Conservation (phyloP, 2,888 invertebrate species). For the Epinotia ramella region DNA sequence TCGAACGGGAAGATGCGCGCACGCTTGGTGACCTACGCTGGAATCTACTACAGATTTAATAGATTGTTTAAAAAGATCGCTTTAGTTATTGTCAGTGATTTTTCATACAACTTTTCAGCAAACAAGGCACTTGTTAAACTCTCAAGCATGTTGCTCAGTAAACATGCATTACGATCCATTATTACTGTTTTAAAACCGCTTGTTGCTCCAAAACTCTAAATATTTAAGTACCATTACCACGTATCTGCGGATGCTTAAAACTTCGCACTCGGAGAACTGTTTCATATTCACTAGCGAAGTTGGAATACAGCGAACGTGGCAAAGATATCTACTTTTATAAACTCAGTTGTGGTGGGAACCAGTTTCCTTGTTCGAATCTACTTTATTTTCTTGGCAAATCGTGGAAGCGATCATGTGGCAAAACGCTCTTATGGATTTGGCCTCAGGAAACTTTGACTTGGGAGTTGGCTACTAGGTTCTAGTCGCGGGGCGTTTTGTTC, state of each 20-base stretch:
- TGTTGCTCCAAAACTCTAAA: conserved; percentile 43
- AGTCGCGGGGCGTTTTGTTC: conserved; percentile 53
- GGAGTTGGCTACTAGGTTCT: conserved; percentile 65
- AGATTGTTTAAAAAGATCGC: neutral
- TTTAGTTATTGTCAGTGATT: too few species aligned
- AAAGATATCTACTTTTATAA: conserved; percentile 70
- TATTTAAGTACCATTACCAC: conserved; percentile 46
- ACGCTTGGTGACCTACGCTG: neutral
- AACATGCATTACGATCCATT: conserved; percentile 24
- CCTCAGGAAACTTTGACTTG: conserved; percentile 81
- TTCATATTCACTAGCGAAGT: conserved; percentile 70
- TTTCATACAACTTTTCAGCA: conserved; percentile 3
- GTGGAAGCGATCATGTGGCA: conserved; percentile 84
- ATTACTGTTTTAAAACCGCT: conserved; percentile 30
- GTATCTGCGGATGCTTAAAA: conserved; percentile 47
- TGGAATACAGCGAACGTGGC: conserved; percentile 56
- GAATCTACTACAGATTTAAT: neutral
- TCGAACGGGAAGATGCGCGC: neutral
- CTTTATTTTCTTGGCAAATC: conserved; percentile 83
- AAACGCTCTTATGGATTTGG: conserved; percentile 83
- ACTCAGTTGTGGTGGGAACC: conserved; percentile 70
- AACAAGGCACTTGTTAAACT: conserved; percentile 12
- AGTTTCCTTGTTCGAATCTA: conserved; percentile 71
- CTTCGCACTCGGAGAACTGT: conserved; percentile 53
- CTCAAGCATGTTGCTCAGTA: neutral